Evolutionary conservation across 2,113 vertebrate genomes (phyloP).

Genomic region (Xenus cinereus): DNA sequence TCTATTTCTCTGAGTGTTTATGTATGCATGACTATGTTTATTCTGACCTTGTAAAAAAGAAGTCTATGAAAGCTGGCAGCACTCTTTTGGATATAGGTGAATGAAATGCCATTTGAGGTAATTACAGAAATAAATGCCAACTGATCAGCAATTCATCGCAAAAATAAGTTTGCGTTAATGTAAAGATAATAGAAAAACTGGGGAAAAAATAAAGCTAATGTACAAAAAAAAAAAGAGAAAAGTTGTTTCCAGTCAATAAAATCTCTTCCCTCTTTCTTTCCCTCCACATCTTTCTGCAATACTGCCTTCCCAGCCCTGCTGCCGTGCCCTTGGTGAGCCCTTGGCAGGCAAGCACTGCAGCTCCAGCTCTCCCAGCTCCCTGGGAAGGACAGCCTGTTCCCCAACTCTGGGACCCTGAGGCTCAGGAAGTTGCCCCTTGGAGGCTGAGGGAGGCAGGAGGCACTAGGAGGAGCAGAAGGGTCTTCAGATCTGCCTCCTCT

Average conservation of each 20-base stretch:
- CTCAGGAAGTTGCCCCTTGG: neutral
- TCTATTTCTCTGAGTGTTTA: neutral
- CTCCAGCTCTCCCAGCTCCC: neutral
- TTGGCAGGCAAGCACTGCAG: neutral
- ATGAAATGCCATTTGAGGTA: neutral
- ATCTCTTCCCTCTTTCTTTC: neutral
- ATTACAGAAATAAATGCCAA: neutral
- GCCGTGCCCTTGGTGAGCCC: neutral
- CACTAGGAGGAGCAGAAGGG: neutral
- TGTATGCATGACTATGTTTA: neutral
- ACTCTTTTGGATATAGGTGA: neutral
- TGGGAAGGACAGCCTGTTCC: neutral
- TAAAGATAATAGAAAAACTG: neutral
- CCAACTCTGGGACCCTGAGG: rapidly evolving
- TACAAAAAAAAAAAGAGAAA: neutral
- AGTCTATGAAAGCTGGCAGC: neutral
- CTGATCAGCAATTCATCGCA: neutral
- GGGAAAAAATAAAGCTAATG: neutral
- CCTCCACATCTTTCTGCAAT: neutral
- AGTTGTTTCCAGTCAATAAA: rapidly evolving
- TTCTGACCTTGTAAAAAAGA: neutral
- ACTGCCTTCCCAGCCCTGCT: rapidly evolving
- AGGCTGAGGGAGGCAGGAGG: neutral
- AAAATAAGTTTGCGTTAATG: neutral
- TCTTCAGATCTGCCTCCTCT: neutral